Evolutionary conservation across 2,888 invertebrate genomes (phyloP).

Genomic region (Alloplasta piceator): DNA sequence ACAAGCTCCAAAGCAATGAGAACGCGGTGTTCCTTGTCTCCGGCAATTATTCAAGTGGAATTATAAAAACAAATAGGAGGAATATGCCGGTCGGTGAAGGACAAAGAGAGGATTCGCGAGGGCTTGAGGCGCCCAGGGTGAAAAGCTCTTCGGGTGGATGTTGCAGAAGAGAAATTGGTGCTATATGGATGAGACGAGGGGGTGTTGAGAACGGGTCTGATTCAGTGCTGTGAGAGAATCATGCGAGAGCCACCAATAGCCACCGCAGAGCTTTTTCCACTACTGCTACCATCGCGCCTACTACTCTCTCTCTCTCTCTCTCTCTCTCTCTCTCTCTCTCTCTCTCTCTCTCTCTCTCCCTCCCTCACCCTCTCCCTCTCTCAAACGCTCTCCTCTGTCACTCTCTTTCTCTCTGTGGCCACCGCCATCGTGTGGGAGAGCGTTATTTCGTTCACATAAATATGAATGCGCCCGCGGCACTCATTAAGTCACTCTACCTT

Average conservation of each 20-base stretch:
- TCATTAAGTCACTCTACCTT: conserved; percentile 80
- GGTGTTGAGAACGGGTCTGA: conserved; percentile 63
- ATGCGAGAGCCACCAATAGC: conserved; percentile 51
- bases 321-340: too few relatives aligned
- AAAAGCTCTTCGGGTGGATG: conserved; percentile 55
- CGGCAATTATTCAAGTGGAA: conserved; percentile 78
- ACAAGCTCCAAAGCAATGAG: conserved; percentile 18
- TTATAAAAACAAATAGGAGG: conserved; percentile 79
- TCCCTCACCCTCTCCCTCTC: too few relatives aligned
- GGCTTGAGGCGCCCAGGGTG: conserved; percentile 46
- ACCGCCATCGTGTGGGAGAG: too few relatives aligned
- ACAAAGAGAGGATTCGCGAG: too few relatives aligned
- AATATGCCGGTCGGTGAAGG: conserved; percentile 62
- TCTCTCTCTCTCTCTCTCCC: conserved; percentile 33
- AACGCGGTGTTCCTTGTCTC: conserved; percentile 44
- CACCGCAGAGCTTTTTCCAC: conserved; percentile 55
- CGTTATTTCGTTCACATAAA: conserved; percentile 72
- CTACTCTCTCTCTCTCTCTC: too few relatives aligned
- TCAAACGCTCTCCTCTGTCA: not conserved
- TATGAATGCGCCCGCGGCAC: conserved; percentile 80
- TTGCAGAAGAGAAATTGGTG: conserved; percentile 41
- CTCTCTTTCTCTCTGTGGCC: conserved; percentile 61
- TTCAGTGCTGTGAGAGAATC: conserved; percentile 59
- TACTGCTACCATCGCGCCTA: too few relatives aligned
- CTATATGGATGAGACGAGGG: conserved; percentile 59